A percentile compares a stretch with the other conserved stretches of the same genome.
phyloP scores from a whole-genome alignment of 2,113 vertebrate genomes.

The Paraplagusia blochii region DNA sequence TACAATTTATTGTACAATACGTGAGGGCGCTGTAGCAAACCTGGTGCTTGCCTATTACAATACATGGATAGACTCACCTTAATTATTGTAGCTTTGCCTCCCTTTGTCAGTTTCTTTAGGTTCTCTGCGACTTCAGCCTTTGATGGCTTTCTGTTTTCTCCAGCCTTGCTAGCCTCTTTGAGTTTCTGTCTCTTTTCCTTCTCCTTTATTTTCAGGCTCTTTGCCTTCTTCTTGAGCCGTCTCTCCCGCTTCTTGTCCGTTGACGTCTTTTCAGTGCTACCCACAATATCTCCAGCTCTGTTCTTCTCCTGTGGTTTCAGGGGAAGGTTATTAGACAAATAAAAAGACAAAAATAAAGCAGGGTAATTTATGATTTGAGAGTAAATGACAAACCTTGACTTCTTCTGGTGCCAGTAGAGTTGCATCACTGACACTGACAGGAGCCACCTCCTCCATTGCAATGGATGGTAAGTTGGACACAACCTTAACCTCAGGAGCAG shows the following conservation, averaged over 20 bases:
- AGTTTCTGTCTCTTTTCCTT: constrained; percentile 81
- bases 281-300: constrained; percentile 86
- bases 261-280: constrained; percentile 84
- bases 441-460: constrained; percentile 94
- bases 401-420: constrained; percentile 93
- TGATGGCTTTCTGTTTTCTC: constrained; percentile 65
- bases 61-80: constrained; percentile 75
- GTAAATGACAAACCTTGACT: constrained; percentile 81
- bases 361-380: not conserved
- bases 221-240: constrained; percentile 84
- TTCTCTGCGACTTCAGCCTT: constrained; percentile 80
- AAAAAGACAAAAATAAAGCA: not conserved
- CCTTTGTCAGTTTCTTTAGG: constrained; percentile 82
- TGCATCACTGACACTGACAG: constrained; percentile 84
- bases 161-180: constrained; percentile 73
- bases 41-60: not conserved
- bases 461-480: constrained; percentile 92
- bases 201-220: constrained; percentile 80
- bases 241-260: constrained; percentile 92
- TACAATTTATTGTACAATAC: no score
- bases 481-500: constrained; percentile 90
- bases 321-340: constrained; percentile 7
- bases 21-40: no score
- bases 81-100: constrained; percentile 83
- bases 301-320: constrained; percentile 84